Evolutionary conservation across 2,113 vertebrate species (phyloP).

Genomic region (Polypterus senegalus): DNA sequence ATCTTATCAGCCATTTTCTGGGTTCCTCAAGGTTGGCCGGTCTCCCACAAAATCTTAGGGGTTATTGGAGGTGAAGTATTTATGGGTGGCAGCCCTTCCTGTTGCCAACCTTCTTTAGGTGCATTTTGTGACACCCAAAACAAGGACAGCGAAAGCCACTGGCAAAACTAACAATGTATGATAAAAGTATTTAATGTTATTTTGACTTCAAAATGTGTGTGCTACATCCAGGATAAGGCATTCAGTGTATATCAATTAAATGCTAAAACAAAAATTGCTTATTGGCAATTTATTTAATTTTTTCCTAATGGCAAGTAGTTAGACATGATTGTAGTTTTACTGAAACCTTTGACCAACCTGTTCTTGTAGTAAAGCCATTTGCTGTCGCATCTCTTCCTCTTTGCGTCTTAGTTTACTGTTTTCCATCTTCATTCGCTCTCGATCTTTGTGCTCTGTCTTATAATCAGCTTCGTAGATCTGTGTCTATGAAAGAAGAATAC

Average conservation of each 20-base stretch:
- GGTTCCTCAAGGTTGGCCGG: no score
- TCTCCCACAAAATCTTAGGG: no score
- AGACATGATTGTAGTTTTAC: background rate
- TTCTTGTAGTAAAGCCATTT: conserved; percentile 56
- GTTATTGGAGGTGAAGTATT: no score
- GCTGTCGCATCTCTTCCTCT: conserved; percentile 55
- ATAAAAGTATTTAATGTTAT: no score
- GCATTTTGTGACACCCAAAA: no score
- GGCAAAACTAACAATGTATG: no score
- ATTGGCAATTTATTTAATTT: background rate
- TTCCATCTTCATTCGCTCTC: conserved; percentile 52
- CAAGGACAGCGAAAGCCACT: no score
- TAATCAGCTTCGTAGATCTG: conserved; percentile 59
- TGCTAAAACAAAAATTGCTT: background rate
- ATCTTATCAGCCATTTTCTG: no score
- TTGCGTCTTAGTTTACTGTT: conserved; percentile 50
- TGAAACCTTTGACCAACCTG: conserved; percentile 37
- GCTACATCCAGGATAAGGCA: no score
- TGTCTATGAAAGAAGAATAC: conserved; percentile 37
- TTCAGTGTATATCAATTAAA: background rate
- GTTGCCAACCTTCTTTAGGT: no score
- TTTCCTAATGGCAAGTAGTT: background rate
- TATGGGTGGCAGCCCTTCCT: no score
- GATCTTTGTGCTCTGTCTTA: conserved; percentile 51
- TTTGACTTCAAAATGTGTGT: no score